Base-by-base conservation (phyloP, 2,797 vertebrate species). In the Loriculus beryllinus region DNA sequence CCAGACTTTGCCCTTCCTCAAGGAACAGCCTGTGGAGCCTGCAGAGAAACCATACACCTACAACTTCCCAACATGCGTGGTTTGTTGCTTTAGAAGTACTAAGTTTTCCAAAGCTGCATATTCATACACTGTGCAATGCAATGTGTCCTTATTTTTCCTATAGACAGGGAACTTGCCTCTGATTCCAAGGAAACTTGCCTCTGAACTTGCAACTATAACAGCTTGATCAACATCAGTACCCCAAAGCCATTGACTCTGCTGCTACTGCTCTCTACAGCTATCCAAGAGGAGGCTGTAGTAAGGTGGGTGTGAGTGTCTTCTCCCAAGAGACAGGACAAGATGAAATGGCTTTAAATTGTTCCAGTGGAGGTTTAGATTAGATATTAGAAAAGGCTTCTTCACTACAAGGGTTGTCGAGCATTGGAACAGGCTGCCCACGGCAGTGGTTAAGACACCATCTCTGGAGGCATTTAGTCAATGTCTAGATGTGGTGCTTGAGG, bases 31-130 rank as follows among this genome's bases (percentile, higher is more conserved):
- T 29, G 21, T 37, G 26, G 18, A 69, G 35, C 35, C 1, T 0
- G 0, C n/a, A n/a, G n/a, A n/a, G 28, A 19, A 18, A 54, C n/a
- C 0, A 3, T 0, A 15, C 7, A 64, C 25, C 28, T n/a, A 57
- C 39, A 20, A 8, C 14, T 37, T 31, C 21, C 23, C 1, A 3
- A 33, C 29, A 7, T 3, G 8, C 5, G 16, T 13, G 26, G 33
- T 9, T 37, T 40, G 29, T 3, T 68, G 23, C 18, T 71, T 56
- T 33, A 8, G 8, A 83, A 84, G 33, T 16, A 35, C 45, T 49
- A 5, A 26, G 69, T 89, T 54, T 64, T 74, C 49, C 56, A 52
- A 3, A 39, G 21, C 28, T 70, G 43, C 49, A 14, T 3, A 67
- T 56, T 51, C 31, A 67, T 0, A 43, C 6, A 26, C 17, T 7